These are phyloP conservation scores for Oceanites oceanicus DNA, from an alignment of 2,113 vertebrate genomes.

Conservation along the genomic window DNA sequence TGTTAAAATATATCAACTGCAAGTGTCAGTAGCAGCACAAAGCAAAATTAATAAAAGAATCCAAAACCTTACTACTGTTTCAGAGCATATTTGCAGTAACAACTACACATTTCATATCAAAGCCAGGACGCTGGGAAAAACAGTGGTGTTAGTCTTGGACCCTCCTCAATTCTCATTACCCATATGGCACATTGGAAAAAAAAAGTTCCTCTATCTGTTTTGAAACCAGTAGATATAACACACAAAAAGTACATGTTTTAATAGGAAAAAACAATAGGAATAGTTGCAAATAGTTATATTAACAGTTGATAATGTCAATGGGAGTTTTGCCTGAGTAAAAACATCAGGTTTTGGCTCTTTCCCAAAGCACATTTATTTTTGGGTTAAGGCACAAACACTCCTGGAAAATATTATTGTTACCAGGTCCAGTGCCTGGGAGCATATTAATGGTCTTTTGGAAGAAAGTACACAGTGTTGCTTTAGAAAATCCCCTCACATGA, in stretches of 20 bases:
- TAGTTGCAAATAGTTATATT: not conserved
- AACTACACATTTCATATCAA: not conserved
- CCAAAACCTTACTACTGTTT: not conserved
- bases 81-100: not conserved
- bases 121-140: not conserved
- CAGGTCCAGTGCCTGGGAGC: not conserved
- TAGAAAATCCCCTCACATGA: slow-evolving; percentile 26
- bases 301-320: not conserved
- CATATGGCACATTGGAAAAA: fast-evolving
- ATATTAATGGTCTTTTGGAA: not conserved
- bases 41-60: not conserved
- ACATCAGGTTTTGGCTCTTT: slow-evolving; percentile 14
- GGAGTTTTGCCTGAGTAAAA: slow-evolving; percentile 9
- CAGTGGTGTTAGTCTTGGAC: not conserved
- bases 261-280: not conserved
- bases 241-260: not conserved
- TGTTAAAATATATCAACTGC: not conserved
- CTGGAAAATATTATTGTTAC: slow-evolving; percentile 60
- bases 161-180: not conserved
- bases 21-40: not conserved
- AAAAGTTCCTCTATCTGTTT: not conserved
- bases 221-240: not conserved
- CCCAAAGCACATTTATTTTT: slow-evolving; percentile 60
- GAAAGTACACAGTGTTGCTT: slow-evolving; percentile 50
- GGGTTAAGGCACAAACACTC: slow-evolving; percentile 43